These are phyloP conservation scores for Musca vetustissima DNA, from an alignment of 1,140 invertebrate genomes.

Conservation along the genomic window DNA sequence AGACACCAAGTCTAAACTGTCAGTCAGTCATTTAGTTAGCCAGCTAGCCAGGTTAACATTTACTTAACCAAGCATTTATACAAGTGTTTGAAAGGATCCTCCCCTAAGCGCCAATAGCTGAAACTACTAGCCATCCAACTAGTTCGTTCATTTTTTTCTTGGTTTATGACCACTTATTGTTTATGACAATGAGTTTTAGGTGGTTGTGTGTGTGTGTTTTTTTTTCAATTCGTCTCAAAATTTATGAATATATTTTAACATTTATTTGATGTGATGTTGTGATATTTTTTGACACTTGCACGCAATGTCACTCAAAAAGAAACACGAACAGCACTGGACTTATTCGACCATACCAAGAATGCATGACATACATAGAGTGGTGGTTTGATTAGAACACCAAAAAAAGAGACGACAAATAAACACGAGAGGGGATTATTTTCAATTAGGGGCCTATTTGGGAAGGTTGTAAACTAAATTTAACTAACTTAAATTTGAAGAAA, in stretches of 20 bases:
- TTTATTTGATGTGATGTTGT: conserved; percentile 57
- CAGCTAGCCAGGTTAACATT: neutral
- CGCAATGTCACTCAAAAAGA: conserved; percentile 35
- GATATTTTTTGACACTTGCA: conserved; percentile 56
- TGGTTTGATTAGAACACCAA: too few relatives aligned
- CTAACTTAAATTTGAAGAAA: too few relatives aligned
- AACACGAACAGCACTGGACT: neutral
- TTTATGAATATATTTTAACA: conserved; percentile 37
- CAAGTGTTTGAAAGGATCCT: neutral
- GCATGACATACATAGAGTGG: too few relatives aligned
- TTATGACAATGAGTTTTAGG: neutral
- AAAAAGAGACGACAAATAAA: too few relatives aligned
- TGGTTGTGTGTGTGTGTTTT: neutral
- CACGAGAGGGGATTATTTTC: too few relatives aligned
- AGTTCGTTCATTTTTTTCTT: too few relatives aligned
- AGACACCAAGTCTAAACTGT: conserved; percentile 21
- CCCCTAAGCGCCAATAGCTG: conserved; percentile 2
- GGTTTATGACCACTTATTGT: too few relatives aligned
- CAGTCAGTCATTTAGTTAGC: neutral
- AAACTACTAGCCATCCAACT: too few relatives aligned
- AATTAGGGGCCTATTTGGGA: too few relatives aligned
- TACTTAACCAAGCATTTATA: neutral
- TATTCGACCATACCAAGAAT: neutral
- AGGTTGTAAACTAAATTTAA: too few relatives aligned
- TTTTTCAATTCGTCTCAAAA: conserved; percentile 17